Evolutionary conservation across 2,888 invertebrate genomes (phyloP), one percentile per base, ranked within the genome.

Genomic region (Notodonta ziczac): DNA sequence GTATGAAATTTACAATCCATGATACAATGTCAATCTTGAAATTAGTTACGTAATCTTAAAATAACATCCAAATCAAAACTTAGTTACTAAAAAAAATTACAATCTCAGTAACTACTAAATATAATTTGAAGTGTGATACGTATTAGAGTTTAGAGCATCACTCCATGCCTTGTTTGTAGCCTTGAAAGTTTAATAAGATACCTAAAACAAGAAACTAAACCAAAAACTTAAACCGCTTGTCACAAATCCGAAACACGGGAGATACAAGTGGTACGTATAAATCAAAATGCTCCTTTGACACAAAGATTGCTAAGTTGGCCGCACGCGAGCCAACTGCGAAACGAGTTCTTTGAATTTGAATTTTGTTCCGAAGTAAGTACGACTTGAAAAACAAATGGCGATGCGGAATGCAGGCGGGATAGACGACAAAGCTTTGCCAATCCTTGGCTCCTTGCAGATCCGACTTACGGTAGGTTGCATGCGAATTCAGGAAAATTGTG

Each of bases 361-460:
- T 85, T 82, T 73, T 56, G 42, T 76, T 72, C 74, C 65, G 68
- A 74, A 81, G 84, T 84, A 83, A 81, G 80, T 86, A 82, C 80
- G 85, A 84, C 78, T 85, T 84, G 80, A 86, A 87, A 88, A 89
- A 89, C 87, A 89, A 88, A 88, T 84, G 85, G 81, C 83, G 79
- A 79, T 80, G 81, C 80, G 85, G 84, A 80, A 88, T 87, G 85
- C 85, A 78, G 77, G 67, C 72, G 56, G 63, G 76, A 77, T 77
- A 84, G 78, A 82, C 82, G 81, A 84, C 86, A 88, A 88, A 88
- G 87, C 88, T 88, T 89, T 90, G 90, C 87, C 86, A 84, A 81
- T 86, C 73, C 78, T 62, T 73, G 74, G 79, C 79, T 78, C 81
- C 76, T 77, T 60, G 70, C 65, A 70, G 72, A 75, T 74, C 73